A percentile compares a stretch with the other conserved stretches of the same genome.
These are phyloP conservation scores for Chloroclystis v-ata DNA, from an alignment of 2,888 invertebrate species.

Conservation along the genomic window DNA sequence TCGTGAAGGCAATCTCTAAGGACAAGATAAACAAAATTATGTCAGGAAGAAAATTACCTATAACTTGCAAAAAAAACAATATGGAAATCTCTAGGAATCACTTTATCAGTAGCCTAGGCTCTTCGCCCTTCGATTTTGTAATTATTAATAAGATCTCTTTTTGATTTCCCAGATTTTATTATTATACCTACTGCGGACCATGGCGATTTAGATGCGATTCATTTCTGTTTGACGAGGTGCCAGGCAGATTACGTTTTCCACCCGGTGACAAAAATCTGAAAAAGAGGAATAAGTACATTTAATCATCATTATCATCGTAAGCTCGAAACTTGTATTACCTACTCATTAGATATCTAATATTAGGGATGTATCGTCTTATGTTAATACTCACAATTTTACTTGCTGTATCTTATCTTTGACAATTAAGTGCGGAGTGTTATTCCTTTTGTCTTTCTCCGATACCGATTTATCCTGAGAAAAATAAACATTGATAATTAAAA, in stretches of 20 bases:
- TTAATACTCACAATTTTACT: conserved; percentile 26
- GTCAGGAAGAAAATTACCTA: too few species aligned
- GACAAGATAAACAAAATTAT: conserved; percentile 1
- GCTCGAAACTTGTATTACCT: too few species aligned
- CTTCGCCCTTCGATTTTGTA: too few species aligned
- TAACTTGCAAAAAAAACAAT: too few species aligned
- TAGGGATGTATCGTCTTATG: background rate
- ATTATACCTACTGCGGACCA: conserved; percentile 12
- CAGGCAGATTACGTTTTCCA: conserved; percentile 32
- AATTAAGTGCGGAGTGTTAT: background rate
- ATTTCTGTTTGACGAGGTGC: background rate
- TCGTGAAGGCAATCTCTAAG: conserved; percentile 41
- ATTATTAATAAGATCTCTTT: too few species aligned
- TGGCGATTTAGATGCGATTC: background rate
- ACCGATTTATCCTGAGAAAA: conserved; percentile 11
- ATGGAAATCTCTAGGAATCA: too few species aligned
- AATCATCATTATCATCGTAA: too few species aligned
- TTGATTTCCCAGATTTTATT: too few species aligned
- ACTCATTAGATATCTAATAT: background rate
- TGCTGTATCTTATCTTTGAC: conserved; percentile 21
- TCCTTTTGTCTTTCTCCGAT: conserved; percentile 1
- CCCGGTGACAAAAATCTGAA: conserved; percentile 44
- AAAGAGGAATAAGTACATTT: too few species aligned
- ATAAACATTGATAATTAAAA: too few species aligned
- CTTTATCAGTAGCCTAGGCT: too few species aligned